phyloP scores from a whole-genome alignment of 2,888 invertebrate genomes.

The Incurvaria masculella region DNA sequence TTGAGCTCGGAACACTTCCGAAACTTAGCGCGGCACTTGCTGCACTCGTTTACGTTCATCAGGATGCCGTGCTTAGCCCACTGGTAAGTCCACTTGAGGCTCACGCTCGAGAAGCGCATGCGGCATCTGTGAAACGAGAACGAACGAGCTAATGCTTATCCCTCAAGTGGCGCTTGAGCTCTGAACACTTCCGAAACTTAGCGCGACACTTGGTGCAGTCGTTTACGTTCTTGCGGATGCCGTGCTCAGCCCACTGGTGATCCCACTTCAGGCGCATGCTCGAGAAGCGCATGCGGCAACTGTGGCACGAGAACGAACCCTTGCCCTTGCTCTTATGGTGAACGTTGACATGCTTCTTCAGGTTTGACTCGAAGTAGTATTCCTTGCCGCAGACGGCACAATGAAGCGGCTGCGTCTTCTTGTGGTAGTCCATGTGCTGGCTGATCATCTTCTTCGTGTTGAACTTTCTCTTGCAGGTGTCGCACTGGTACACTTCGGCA shows the following conservation, averaged over 20 bases:
- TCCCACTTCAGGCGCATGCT: constrained; percentile 47
- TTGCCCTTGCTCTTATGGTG: constrained; percentile 27
- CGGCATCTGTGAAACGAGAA: constrained; percentile 37
- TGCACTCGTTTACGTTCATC: constrained; percentile 40
- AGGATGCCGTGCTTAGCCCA: constrained; percentile 42
- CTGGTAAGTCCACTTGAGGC: constrained; percentile 49
- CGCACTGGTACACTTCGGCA: constrained; percentile 39
- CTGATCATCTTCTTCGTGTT: constrained; percentile 47
- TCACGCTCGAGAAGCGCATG: constrained; percentile 29
- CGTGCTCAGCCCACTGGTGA: constrained; percentile 44
- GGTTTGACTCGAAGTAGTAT: constrained; percentile 42
- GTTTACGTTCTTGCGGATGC: constrained; percentile 38
- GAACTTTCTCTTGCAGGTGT: constrained; percentile 44
- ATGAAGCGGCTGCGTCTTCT: constrained; percentile 28
- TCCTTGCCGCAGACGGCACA: constrained; percentile 33
- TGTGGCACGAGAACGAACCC: constrained; percentile 31
- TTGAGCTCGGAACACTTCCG: constrained; percentile 43
- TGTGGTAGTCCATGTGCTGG: constrained; percentile 46
- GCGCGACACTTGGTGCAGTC: constrained; percentile 39
- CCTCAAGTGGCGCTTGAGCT: constrained; percentile 35
- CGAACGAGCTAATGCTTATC: constrained; percentile 10
- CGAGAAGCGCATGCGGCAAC: constrained; percentile 31
- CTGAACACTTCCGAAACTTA: constrained; percentile 42
- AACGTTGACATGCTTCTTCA: constrained; percentile 41
- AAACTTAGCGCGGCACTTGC: constrained; percentile 36